Evolutionary conservation across 2,888 invertebrate genomes (phyloP), one percentile per base, ranked within the genome.

Genomic region (Sinodicranocentrus sp.): DNA sequence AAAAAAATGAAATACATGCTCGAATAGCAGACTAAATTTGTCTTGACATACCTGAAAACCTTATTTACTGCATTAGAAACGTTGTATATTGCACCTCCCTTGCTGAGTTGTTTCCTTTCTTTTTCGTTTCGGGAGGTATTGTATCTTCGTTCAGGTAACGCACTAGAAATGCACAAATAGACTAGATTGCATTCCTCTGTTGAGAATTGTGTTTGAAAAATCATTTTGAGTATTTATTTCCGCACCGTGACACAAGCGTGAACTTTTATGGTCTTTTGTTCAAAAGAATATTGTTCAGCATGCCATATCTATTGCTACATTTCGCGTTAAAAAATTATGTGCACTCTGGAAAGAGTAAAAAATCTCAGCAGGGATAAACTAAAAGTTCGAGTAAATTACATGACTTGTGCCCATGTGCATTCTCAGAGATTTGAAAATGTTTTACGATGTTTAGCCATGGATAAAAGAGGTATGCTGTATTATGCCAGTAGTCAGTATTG

Each of bases 261-360:
- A 25, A 39, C 25, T 39, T 43, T 73, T 61, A 61, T 61, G 61
- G 44, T 48, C 48, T 26, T 63, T 73, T 73, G 73, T 73, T 61
- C 61, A 48, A 48, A 44, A 19, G 1, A n/a, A 33, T 63, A 52
- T 67, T 23, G 15, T n/a, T 23, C 43, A 67, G 43, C 67, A 15
- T 0, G 43, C 43, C 8, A 21, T 70, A 8, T 54, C 25, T n/a
- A 25, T 59, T 59, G 23, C 59, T 26, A 26, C n/a, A 59, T 59
- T 59, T 59, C 26, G 59, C 59, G 25, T 23, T 26, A 17, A 13
- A 70, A 28, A 39, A 71, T 28, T 33, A 28, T 19, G 39, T 33
- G 17, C 25, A 57, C 28, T 33, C 61, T 33, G 33, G 48, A 48
- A 6, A 10, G 52, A 17, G 26, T 23, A 23, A 17, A 17, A 33